Evolutionary conservation across 1,140 invertebrate genomes (phyloP).

Genomic region (Psilanteris sp.): DNA sequence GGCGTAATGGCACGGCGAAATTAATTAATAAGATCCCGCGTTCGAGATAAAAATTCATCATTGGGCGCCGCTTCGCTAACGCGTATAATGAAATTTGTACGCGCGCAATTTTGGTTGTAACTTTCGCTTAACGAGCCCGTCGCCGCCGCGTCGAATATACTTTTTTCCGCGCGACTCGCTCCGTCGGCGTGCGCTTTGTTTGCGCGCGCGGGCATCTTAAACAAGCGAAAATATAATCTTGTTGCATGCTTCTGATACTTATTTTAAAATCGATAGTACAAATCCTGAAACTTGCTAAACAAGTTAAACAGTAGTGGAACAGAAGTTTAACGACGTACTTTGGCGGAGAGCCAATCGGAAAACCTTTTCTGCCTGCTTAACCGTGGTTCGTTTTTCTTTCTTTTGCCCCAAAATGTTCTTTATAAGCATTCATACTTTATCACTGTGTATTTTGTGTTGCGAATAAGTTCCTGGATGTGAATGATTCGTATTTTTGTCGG

Average conservation of each 20-base stretch:
- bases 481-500: slow-evolving; percentile 7
- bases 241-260: slow-evolving; percentile 36
- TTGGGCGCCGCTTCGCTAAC: slow-evolving; percentile 6
- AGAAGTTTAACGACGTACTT: slow-evolving; percentile 58
- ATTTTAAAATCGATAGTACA: slow-evolving; percentile 53
- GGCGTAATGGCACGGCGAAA: slow-evolving; percentile 14
- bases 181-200: slow-evolving; percentile 17
- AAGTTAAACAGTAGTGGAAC: slow-evolving; percentile 56
- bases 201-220: slow-evolving; percentile 14
- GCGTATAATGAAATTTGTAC: slow-evolving; percentile 29
- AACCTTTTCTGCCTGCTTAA: slow-evolving; percentile 30
- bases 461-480: background rate
- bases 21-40: slow-evolving; percentile 30
- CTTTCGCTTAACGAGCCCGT: slow-evolving; percentile 19
- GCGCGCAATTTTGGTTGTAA: slow-evolving; percentile 19
- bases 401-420: background rate
- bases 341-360: slow-evolving; percentile 47
- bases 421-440: slow-evolving; percentile 22
- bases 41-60: slow-evolving; percentile 24
- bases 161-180: slow-evolving; percentile 13
- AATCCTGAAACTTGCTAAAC: slow-evolving; percentile 60
- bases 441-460: background rate
- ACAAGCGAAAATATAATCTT: slow-evolving; percentile 44
- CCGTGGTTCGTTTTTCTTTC: slow-evolving; percentile 7
- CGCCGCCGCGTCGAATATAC: background rate